Conservation (phyloP, 1,140 invertebrate species). For the Zaprionus capensis region DNA sequence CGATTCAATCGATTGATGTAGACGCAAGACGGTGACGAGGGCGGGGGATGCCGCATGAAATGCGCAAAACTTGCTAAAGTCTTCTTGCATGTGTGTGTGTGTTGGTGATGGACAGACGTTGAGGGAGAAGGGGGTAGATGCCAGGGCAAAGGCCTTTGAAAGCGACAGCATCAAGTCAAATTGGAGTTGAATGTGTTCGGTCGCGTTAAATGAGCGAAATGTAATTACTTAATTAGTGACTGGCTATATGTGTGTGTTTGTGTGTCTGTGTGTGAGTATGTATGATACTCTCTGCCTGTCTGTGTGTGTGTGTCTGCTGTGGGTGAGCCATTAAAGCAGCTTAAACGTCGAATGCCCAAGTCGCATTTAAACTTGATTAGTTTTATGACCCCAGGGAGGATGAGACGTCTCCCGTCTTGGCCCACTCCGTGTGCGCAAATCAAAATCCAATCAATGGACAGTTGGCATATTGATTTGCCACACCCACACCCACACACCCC, state of each 20-base stretch:
- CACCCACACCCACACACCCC: background rate
- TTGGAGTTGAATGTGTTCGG: conserved; percentile 73
- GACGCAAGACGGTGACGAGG: background rate
- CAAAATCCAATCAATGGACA: conserved; percentile 75
- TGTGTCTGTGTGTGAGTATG: background rate
- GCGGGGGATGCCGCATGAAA: conserved; percentile 48
- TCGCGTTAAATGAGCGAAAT: conserved; percentile 76
- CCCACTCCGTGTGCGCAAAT: conserved; percentile 47
- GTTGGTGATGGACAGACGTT: conserved; percentile 58
- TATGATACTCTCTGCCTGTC: background rate
- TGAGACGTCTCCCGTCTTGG: too few species aligned
- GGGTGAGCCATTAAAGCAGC: conserved; percentile 63
- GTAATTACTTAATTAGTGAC: conserved; percentile 81
- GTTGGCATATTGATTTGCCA: conserved; percentile 74
- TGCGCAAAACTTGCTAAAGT: conserved; percentile 48
- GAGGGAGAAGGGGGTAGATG: background rate
- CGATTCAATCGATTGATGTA: conserved; percentile 74
- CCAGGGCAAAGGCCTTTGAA: conserved; percentile 10
- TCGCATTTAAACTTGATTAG: conserved; percentile 82
- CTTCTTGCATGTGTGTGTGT: background rate
- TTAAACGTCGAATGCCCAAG: conserved; percentile 62
- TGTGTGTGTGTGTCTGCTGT: conserved; percentile 5
- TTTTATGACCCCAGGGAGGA: conserved; percentile 57
- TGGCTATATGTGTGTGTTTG: conserved; percentile 11
- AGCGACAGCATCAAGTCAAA: conserved; percentile 70